phyloP scores from a whole-genome alignment of 2,888 invertebrate species.

The Tortricodes alternella region DNA sequence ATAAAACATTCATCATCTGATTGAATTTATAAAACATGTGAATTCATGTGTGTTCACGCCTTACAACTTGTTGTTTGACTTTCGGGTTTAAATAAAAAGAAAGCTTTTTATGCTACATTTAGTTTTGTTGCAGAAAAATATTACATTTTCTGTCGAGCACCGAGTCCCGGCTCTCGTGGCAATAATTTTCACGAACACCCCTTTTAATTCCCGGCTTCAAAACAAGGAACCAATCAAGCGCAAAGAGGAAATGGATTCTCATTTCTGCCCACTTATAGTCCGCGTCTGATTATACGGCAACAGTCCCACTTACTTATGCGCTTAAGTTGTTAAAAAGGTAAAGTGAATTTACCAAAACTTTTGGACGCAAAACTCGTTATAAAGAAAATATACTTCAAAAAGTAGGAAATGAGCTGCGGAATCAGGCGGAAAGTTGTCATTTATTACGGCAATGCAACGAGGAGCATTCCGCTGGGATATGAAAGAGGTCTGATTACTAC shows the following conservation, averaged over 20 bases:
- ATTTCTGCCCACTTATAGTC: constrained; percentile 6
- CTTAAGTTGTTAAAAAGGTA: constrained; percentile 16
- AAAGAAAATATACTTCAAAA: constrained; percentile 5
- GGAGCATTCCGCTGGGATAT: background rate
- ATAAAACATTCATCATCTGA: background rate
- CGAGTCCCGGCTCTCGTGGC: background rate
- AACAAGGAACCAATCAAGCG: constrained; percentile 5
- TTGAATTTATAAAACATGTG: background rate
- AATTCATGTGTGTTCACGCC: background rate
- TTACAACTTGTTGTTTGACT: constrained; percentile 3
- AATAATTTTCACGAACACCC: background rate
- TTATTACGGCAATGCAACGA: background rate
- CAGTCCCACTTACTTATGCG: constrained; percentile 26
- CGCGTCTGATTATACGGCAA: constrained; percentile 9
- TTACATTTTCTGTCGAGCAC: too few relatives aligned
- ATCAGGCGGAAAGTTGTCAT: constrained; percentile 18
- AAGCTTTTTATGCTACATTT: background rate
- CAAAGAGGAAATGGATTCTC: constrained; percentile 7
- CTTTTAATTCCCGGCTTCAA: background rate
- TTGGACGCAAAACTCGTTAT: background rate
- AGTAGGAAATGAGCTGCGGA: constrained; percentile 15
- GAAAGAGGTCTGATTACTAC: constrained; percentile 19
- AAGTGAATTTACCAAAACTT: constrained; percentile 22
- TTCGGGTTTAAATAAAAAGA: constrained; percentile 4
- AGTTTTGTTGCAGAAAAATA: background rate